Evolutionary conservation across 2,888 invertebrate genomes (phyloP).

Genomic region (Dendrolimus pini): DNA sequence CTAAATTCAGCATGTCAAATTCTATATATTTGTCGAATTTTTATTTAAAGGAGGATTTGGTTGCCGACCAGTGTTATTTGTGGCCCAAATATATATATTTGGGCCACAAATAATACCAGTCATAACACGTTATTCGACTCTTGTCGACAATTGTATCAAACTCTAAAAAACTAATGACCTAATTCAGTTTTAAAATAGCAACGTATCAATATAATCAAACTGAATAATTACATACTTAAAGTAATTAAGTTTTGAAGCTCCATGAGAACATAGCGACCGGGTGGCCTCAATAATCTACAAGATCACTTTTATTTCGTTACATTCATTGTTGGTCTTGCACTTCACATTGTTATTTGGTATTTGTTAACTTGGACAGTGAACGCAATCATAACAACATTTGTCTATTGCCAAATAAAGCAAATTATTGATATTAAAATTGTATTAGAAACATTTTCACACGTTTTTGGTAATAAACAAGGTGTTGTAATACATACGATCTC

Average conservation of each 20-base stretch:
- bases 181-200: no score
- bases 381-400: constrained; percentile 11
- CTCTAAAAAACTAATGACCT: no score
- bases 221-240: not conserved
- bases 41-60: no score
- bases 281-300: constrained; percentile 25
- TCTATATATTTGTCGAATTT: no score
- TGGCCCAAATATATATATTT: no score
- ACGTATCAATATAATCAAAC: not conserved
- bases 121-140: no score
- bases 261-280: constrained; percentile 28
- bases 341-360: constrained; percentile 10
- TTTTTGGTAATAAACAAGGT: no score
- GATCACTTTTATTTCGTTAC: constrained; percentile 21
- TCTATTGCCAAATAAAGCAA: constrained; percentile 7
- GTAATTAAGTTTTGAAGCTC: constrained; percentile 8
- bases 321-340: constrained; percentile 16
- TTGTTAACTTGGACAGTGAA: constrained; percentile 1
- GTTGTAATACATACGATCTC: no score
- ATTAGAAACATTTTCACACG: not conserved
- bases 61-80: no score
- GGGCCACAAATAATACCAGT: no score
- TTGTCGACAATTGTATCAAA: no score
- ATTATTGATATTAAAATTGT: not conserved
- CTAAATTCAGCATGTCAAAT: no score